phyloP scores from a whole-genome alignment of 2,113 vertebrate species.

The Argyrosomus japonicus region DNA sequence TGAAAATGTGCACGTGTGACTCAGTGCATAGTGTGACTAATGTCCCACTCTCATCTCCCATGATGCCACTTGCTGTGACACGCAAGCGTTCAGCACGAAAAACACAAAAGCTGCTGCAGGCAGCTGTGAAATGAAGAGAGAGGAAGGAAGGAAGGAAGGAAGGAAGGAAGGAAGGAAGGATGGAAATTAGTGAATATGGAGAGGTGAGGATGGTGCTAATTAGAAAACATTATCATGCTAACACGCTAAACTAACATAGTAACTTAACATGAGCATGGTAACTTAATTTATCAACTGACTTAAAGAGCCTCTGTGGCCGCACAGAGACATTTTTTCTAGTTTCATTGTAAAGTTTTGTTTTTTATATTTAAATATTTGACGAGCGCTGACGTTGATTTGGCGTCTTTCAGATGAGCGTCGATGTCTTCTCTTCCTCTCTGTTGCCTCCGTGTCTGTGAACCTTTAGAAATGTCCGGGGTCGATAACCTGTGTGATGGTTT shows the following conservation, averaged over 20 bases:
- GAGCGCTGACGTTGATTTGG: background rate
- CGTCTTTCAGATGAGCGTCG: conserved; percentile 3
- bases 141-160: background rate
- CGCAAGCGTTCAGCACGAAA: background rate
- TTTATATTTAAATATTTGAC: conserved; percentile 11
- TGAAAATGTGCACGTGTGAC: background rate
- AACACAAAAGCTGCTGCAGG: background rate
- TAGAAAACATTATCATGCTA: background rate
- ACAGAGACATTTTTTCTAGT: background rate
- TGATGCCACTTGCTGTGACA: conserved; percentile 15
- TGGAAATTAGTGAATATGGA: too few species aligned
- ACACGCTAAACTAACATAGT: background rate
- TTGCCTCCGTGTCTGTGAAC: background rate
- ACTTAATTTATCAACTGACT: background rate
- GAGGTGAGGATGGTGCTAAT: background rate
- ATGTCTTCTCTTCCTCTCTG: background rate
- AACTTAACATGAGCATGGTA: too few species aligned
- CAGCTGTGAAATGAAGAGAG: background rate
- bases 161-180: too few species aligned
- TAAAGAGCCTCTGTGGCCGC: background rate
- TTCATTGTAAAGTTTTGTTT: background rate
- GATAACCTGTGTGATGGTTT: conserved; percentile 20
- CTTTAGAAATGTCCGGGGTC: background rate
- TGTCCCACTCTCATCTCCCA: background rate
- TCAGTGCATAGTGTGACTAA: conserved; percentile 1